A percentile compares a stretch with the other conserved stretches of the same genome.
These are phyloP conservation scores for Nephila pilipes DNA, from an alignment of 1,140 invertebrate genomes.

Conservation along the genomic window DNA sequence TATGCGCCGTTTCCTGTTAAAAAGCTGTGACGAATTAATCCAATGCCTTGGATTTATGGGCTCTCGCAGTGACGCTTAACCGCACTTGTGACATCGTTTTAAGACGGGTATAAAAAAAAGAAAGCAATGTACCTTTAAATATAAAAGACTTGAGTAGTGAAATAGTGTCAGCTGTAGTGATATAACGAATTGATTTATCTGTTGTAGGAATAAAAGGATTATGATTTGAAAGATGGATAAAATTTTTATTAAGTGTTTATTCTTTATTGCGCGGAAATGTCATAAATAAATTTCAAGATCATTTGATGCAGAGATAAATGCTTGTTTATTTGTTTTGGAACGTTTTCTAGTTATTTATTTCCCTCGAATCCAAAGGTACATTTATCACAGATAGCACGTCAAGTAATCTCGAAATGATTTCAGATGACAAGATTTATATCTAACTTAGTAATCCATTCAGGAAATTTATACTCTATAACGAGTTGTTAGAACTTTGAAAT, in stretches of 20 bases:
- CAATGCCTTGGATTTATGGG: slow-evolving; percentile 2
- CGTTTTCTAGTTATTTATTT: too few species aligned
- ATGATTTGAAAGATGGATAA: background rate
- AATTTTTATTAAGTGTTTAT: background rate
- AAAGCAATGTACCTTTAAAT: background rate
- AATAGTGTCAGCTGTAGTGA: background rate
- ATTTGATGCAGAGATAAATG: too few species aligned
- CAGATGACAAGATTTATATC: too few species aligned
- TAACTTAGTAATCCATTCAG: too few species aligned
- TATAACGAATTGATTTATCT: background rate
- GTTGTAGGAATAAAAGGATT: background rate
- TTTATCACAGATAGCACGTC: background rate
- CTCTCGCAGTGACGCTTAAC: background rate
- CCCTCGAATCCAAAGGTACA: background rate
- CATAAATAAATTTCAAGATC: too few species aligned
- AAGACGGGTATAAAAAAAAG: background rate
- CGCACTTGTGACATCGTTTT: background rate
- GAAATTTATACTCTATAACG: too few species aligned
- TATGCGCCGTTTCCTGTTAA: slow-evolving; percentile 34
- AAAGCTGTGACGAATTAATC: slow-evolving; percentile 41
- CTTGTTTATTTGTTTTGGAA: too few species aligned
- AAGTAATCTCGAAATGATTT: too few species aligned
- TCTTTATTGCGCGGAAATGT: background rate
- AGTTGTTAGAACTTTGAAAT: too few species aligned
- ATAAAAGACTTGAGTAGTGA: background rate